These are phyloP conservation scores for Caenorhabditis uteleia DNA, from an alignment of 2,888 invertebrate species.

Conservation along the genomic window DNA sequence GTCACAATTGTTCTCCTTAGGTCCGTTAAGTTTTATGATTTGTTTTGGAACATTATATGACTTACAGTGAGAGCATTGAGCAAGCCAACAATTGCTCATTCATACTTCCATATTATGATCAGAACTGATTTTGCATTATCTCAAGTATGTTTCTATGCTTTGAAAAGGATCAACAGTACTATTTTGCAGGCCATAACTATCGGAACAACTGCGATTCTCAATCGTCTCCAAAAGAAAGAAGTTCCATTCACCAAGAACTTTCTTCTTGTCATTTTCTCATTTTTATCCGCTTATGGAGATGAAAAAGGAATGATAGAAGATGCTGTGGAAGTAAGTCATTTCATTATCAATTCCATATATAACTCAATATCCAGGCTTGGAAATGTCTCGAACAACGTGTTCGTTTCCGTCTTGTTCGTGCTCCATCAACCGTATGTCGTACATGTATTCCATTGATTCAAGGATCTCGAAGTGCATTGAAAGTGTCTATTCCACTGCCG, in stretches of 20 bases:
- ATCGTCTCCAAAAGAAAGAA: conserved; percentile 43
- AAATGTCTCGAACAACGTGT: conserved; percentile 46
- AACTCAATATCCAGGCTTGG: no score
- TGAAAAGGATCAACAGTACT: conserved; percentile 62
- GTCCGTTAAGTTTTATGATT: conserved; percentile 8
- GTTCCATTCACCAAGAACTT: conserved; percentile 30
- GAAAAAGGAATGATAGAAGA: conserved; percentile 68
- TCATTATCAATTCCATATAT: not conserved
- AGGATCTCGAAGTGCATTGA: conserved; percentile 49
- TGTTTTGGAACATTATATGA: not conserved
- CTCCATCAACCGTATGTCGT: conserved; percentile 53
- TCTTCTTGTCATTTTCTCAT: conserved; percentile 61
- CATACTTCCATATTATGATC: conserved; percentile 61
- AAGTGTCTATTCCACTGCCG: conserved; percentile 58
- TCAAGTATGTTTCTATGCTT: conserved; percentile 59
- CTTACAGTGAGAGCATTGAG: conserved; percentile 42
- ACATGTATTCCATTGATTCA: conserved; percentile 62
- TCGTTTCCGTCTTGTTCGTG: conserved; percentile 58
- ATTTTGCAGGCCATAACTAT: conserved; percentile 62
- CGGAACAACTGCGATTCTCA: conserved; percentile 61
- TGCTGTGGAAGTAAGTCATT: conserved; percentile 50
- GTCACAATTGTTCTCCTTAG: conserved; percentile 56
- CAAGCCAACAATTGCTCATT: conserved; percentile 46
- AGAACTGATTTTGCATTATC: conserved; percentile 63
- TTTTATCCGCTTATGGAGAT: conserved; percentile 66